phyloP scores from a whole-genome alignment of 2,113 vertebrate species.

The Pachypanchax playfairii region DNA sequence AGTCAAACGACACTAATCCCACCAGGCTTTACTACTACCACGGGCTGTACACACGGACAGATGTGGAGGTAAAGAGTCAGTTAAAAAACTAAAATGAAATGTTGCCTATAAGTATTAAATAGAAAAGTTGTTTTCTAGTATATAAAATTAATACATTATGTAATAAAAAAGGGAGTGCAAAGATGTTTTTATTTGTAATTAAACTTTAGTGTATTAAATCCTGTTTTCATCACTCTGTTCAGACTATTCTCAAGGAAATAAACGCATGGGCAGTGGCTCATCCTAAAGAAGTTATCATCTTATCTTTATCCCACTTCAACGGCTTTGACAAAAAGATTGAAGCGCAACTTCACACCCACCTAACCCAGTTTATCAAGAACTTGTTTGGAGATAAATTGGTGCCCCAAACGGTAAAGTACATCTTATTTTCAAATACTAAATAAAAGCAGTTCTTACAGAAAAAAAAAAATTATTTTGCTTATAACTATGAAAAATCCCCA shows the following conservation, averaged over 20 bases:
- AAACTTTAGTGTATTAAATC: too few relatives aligned
- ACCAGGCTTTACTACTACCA: constrained; percentile 60
- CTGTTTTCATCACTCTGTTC: constrained; percentile 5
- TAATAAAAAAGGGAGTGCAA: too few relatives aligned
- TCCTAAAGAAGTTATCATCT: constrained; percentile 63
- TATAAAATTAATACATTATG: too few relatives aligned
- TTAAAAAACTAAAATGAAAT: too few relatives aligned
- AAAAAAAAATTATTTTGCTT: too few relatives aligned
- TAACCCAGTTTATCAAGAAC: constrained; percentile 49
- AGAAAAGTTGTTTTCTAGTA: too few relatives aligned
- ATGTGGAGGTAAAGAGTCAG: constrained; percentile 61
- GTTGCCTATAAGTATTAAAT: too few relatives aligned
- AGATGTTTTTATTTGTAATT: too few relatives aligned
- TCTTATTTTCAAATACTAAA: not conserved
- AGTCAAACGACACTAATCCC: constrained; percentile 39
- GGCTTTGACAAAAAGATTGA: constrained; percentile 19
- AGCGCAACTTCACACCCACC: constrained; percentile 43
- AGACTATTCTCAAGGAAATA: constrained; percentile 51
- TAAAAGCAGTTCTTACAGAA: not conserved
- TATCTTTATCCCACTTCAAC: constrained; percentile 61
- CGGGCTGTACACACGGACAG: constrained; percentile 50
- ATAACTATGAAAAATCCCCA: too few relatives aligned
- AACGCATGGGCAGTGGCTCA: constrained; percentile 51
- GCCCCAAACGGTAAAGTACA: not conserved
- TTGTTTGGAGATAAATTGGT: constrained; percentile 52